Evolutionary conservation across 2,888 invertebrate species (phyloP).

Genomic region (Apeira syringaria): DNA sequence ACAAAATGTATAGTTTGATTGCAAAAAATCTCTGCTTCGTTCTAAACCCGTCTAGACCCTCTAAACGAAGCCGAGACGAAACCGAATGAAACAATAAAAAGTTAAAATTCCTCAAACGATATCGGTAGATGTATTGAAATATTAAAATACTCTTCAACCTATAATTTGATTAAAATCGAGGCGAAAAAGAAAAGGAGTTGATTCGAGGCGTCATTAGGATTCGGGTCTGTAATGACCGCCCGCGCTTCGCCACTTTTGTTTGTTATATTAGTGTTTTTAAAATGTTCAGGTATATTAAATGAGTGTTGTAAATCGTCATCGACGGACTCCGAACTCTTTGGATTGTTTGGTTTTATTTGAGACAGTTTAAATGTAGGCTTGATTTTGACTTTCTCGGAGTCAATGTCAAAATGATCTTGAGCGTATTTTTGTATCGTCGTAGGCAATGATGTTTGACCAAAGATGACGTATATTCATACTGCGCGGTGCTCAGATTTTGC

Average conservation of each 20-base stretch:
- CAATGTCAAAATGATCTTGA: conserved; percentile 14
- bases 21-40: conserved; percentile 26
- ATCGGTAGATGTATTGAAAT: conserved; percentile 78
- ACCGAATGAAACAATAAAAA: conserved; percentile 77
- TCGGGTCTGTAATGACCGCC: conserved; percentile 78
- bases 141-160: conserved; percentile 80
- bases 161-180: conserved; percentile 81
- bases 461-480: no score
- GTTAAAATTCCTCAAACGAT: conserved; percentile 77
- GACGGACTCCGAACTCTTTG: conserved; percentile 19
- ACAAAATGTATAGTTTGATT: conserved; percentile 28
- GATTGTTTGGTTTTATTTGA: conserved; percentile 16
- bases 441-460: no score
- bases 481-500: no score
- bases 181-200: conserved; percentile 72
- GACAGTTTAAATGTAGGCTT: conserved; percentile 14
- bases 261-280: conserved; percentile 62
- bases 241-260: conserved; percentile 68
- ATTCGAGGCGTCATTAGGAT: conserved; percentile 78
- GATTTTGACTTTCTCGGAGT: conserved; percentile 7
- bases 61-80: conserved; percentile 68
- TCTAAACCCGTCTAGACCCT: conserved; percentile 71
- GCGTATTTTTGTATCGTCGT: no score
- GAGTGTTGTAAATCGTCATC: conserved; percentile 43
- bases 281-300: conserved; percentile 60